A percentile compares a stretch with the other conserved stretches of the same genome.
phyloP scores from a whole-genome alignment of 1,140 invertebrate genomes.

The Spodoptera litura region DNA sequence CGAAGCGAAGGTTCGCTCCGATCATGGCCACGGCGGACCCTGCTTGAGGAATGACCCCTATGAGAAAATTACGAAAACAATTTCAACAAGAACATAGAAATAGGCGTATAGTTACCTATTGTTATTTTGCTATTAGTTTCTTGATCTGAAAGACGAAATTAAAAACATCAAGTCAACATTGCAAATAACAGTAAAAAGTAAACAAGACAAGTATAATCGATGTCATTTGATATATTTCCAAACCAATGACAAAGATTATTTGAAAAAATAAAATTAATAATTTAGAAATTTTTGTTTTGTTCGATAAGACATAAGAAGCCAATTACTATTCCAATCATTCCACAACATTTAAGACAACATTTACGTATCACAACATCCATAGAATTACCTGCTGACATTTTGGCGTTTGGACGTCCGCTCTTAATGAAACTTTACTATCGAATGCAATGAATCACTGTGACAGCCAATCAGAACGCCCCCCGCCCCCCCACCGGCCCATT shows the following conservation, averaged over 20 bases:
- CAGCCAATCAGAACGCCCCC: slow-evolving; percentile 53
- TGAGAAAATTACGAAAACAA: slow-evolving; percentile 33
- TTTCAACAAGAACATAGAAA: slow-evolving; percentile 9
- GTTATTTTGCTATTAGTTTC: slow-evolving; percentile 47
- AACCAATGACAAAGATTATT: slow-evolving; percentile 10
- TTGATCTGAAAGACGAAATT: slow-evolving; percentile 48
- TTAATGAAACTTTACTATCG: slow-evolving; percentile 51
- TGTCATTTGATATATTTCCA: not conserved
- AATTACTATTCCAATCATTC: slow-evolving; percentile 32
- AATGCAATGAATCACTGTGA: slow-evolving; percentile 57
- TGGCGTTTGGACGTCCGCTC: slow-evolving; percentile 53
- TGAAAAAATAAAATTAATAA: slow-evolving; percentile 5
- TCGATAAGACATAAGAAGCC: slow-evolving; percentile 11
- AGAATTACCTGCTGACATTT: slow-evolving; percentile 80
- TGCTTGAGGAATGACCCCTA: slow-evolving; percentile 65
- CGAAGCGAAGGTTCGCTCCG: slow-evolving; percentile 91
- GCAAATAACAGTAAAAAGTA: slow-evolving; percentile 38
- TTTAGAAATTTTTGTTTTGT: slow-evolving; percentile 3
- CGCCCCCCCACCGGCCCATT: slow-evolving; percentile 74
- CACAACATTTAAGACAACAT: slow-evolving; percentile 20
- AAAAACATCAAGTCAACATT: slow-evolving; percentile 36
- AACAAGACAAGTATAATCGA: slow-evolving; percentile 4
- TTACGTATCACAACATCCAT: slow-evolving; percentile 2
- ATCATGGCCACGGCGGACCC: slow-evolving; percentile 91
- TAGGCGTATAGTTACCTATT: slow-evolving; percentile 44